phyloP scores from a whole-genome alignment of 2,888 invertebrate species.

The Hirtodrosophila cameraria region DNA sequence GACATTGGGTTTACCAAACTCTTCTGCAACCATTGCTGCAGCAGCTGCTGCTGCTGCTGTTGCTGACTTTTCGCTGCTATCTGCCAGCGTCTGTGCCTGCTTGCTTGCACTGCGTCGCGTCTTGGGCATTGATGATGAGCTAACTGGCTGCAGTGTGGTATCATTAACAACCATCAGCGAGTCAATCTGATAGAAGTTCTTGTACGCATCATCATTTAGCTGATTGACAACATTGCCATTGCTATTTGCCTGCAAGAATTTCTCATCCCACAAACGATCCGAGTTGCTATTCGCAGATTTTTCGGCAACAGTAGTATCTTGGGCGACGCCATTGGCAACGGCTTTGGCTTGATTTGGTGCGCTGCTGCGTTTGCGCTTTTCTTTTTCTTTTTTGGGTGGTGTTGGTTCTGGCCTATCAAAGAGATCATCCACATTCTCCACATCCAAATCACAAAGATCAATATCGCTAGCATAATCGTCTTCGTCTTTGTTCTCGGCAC shows the following conservation, averaged over 20 bases:
- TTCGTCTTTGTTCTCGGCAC: constrained; percentile 70
- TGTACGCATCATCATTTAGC: constrained; percentile 83
- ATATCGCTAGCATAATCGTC: constrained; percentile 80
- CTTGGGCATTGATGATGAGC: constrained; percentile 42
- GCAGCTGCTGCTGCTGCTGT: constrained; percentile 29
- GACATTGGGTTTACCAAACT: constrained; percentile 13
- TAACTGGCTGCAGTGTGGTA: constrained; percentile 57
- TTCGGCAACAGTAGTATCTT: constrained; percentile 43
- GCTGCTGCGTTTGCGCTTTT: constrained; percentile 58
- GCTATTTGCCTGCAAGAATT: constrained; percentile 70
- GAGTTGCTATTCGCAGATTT: constrained; percentile 36
- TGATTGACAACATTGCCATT: constrained; percentile 17
- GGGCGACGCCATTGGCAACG: constrained; percentile 19
- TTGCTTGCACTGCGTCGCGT: constrained; percentile 48
- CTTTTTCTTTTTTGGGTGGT: constrained; percentile 48
- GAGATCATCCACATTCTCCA: constrained; percentile 83
- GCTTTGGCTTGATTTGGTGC: constrained; percentile 22
- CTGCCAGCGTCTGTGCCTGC: constrained; percentile 15
- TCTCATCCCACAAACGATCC: constrained; percentile 81
- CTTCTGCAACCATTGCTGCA: neutral
- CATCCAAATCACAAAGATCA: constrained; percentile 83
- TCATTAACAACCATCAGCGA: constrained; percentile 80
- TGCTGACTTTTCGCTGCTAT: constrained; percentile 2
- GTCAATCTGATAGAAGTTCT: constrained; percentile 85
- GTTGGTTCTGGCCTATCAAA: constrained; percentile 74